phyloP scores from a whole-genome alignment of 2,888 invertebrate species.

The Apotomis turbidana region DNA sequence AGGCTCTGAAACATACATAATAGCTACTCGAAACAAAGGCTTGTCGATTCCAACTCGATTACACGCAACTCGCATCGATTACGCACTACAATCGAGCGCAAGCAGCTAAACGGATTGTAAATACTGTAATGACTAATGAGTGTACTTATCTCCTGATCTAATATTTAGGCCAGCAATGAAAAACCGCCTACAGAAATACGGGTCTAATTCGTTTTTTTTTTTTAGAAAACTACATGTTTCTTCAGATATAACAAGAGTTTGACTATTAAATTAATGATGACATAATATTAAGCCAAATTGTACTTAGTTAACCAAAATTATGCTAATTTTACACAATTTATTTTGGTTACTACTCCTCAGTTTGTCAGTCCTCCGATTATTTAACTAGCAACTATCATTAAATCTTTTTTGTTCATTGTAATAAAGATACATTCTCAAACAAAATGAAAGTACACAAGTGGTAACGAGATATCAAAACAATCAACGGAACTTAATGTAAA shows the following conservation, averaged over 20 bases:
- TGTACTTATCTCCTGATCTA: constrained; percentile 17
- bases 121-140: constrained; percentile 13
- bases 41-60: constrained; percentile 28
- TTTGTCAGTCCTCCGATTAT: too few relatives aligned
- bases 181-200: too few relatives aligned
- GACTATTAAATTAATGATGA: too few relatives aligned
- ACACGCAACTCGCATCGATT: constrained; percentile 33
- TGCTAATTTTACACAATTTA: too few relatives aligned
- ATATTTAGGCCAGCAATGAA: constrained; percentile 8
- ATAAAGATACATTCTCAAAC: not conserved
- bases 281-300: too few relatives aligned
- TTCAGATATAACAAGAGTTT: too few relatives aligned
- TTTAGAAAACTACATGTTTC: too few relatives aligned
- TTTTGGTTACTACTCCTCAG: too few relatives aligned
- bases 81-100: constrained; percentile 25
- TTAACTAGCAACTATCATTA: too few relatives aligned
- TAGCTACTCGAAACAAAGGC: constrained; percentile 14
- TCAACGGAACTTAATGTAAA: not conserved
- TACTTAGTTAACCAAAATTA: too few relatives aligned
- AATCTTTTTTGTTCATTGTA: not conserved
- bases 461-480: not conserved
- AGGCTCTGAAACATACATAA: not conserved
- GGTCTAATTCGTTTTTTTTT: too few relatives aligned
- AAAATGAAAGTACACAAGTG: not conserved
- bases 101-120: constrained; percentile 29